phyloP scores from a whole-genome alignment of 1,140 invertebrate genomes.

The Drosophila virilis region DNA sequence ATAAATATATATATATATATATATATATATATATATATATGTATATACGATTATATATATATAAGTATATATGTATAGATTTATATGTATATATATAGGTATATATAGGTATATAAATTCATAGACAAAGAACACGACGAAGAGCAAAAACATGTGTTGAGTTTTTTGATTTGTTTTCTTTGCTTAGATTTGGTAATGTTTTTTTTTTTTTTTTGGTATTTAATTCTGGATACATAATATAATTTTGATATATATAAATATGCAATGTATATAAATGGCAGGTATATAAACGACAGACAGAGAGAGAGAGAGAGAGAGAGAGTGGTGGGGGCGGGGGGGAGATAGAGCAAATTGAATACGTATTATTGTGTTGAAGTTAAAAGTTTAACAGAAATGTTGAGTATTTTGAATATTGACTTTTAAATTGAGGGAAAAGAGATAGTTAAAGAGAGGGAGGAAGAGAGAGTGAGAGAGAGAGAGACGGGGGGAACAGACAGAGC shows the following conservation, averaged over 20 bases:
- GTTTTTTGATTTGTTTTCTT: conserved; percentile 73
- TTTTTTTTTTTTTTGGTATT: conserved; percentile 50
- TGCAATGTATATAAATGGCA: conserved; percentile 52
- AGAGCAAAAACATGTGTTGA: conserved; percentile 83
- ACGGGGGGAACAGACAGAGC: too few species aligned
- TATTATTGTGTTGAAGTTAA: conserved; percentile 32
- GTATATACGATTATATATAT: conserved; percentile 39
- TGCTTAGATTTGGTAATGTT: conserved; percentile 52
- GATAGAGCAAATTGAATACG: conserved; percentile 50
- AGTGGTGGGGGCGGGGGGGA: conserved; percentile 39
- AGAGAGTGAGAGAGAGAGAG: conserved; percentile 32
- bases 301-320: conserved; percentile 33
- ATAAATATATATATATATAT: conserved; percentile 27
- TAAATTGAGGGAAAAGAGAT: too few species aligned
- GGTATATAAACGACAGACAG: conserved; percentile 57
- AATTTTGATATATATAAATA: conserved; percentile 53
- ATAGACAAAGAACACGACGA: conserved; percentile 84
- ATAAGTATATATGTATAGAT: conserved; percentile 50
- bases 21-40: conserved; percentile 45
- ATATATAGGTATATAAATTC: conserved; percentile 70
- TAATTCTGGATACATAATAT: conserved; percentile 48
- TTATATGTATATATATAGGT: conserved; percentile 47
- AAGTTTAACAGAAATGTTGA: conserved; percentile 3
- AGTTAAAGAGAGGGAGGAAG: conserved; percentile 3
- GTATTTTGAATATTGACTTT: too few species aligned